These are phyloP conservation scores for Azemiops feae DNA, from an alignment of 2,113 vertebrate species.

Conservation along the genomic window DNA sequence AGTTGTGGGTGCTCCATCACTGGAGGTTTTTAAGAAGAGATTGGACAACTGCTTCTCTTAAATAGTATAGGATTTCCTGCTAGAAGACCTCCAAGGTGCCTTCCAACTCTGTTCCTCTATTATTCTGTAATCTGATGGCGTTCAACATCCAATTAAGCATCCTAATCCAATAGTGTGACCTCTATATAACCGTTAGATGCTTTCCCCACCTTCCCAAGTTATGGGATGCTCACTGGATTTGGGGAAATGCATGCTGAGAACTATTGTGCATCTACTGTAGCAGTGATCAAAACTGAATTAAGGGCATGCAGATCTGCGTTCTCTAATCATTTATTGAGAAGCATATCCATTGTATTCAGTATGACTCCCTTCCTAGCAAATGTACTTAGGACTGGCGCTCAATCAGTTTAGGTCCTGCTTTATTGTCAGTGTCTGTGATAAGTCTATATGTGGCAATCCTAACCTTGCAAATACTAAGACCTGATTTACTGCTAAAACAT, in stretches of 20 bases:
- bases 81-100: neutral
- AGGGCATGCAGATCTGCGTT: neutral
- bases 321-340: neutral
- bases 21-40: neutral
- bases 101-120: neutral
- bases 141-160: neutral
- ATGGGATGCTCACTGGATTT: too few relatives aligned
- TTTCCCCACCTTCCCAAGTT: neutral
- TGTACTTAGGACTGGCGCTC: neutral
- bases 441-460: neutral
- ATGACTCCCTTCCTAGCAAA: neutral
- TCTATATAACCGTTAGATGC: neutral
- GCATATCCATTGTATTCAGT: neutral
- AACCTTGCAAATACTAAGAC: neutral
- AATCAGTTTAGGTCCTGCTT: neutral
- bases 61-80: too few relatives aligned
- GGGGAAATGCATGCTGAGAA: neutral
- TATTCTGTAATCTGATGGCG: neutral
- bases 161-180: neutral
- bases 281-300: too few relatives aligned
- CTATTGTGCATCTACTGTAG: neutral
- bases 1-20: neutral
- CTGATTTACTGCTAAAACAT: neutral
- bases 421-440: neutral
- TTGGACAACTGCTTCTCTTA: neutral